Percentiles rank a stretch among this genome's conserved stretches.
Evolutionary conservation across 1,140 invertebrate species (phyloP).

Genomic region (Melitaea cinxia): DNA sequence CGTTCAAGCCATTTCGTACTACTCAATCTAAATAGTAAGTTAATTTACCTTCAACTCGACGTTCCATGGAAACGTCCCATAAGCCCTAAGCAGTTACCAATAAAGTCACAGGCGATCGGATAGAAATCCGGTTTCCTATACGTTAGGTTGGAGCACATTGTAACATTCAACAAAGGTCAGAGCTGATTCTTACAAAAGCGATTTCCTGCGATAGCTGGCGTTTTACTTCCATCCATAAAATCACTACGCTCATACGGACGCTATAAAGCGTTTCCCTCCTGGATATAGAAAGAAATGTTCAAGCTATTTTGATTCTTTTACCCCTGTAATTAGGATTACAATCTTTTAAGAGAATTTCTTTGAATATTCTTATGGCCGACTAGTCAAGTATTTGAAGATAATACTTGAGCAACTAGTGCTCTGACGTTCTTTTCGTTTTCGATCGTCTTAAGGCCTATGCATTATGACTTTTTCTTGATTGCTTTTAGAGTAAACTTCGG

Average conservation of each 20-base stretch:
- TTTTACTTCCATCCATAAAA: constrained; percentile 22
- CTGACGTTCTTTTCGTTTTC: neutral
- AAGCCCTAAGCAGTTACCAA: neutral
- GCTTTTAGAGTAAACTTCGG: no score
- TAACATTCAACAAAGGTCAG: neutral
- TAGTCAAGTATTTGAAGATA: neutral
- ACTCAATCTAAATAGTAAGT: neutral
- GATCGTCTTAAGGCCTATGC: neutral
- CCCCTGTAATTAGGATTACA: neutral
- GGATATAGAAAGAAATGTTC: neutral
- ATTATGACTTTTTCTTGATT: no score
- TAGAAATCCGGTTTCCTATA: constrained; percentile 4
- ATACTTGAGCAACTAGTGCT: constrained; percentile 8
- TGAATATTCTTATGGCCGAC: neutral
- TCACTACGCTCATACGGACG: constrained; percentile 5
- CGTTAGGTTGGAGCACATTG: constrained; percentile 6
- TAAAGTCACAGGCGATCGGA: constrained; percentile 3
- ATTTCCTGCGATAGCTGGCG: constrained; percentile 17
- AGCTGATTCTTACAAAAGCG: constrained; percentile 16
- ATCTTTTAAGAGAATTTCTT: neutral
- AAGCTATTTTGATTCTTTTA: neutral
- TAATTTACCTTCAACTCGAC: neutral
- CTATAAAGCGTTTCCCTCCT: neutral
- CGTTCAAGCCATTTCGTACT: neutral
- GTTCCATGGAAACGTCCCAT: neutral